Conservation (phyloP, 1,140 invertebrate species). For the Zaprionus nigranus region DNA sequence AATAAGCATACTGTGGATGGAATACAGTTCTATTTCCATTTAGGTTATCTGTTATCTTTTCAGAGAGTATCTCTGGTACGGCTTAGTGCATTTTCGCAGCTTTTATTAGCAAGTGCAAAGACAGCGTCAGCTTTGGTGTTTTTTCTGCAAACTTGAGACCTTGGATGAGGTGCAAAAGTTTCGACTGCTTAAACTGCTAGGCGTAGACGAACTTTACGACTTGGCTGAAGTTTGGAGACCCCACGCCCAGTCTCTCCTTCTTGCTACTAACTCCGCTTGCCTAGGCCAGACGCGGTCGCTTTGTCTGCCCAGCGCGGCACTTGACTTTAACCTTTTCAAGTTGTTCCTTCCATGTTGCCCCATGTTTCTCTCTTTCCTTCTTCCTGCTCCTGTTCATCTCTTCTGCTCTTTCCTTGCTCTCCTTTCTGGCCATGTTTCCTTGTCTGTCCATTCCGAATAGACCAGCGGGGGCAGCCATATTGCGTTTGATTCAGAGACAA, state of each 20-base stretch:
- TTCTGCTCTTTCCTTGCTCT: neutral
- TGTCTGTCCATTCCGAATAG: neutral
- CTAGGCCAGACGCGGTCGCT: conserved; percentile 13
- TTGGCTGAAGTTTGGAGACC: conserved; percentile 49
- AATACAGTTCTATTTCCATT: neutral
- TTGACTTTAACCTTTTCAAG: conserved; percentile 57
- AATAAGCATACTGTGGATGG: no score
- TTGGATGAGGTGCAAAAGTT: conserved; percentile 47
- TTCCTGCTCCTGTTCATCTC: neutral
- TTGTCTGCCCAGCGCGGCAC: conserved; percentile 43
- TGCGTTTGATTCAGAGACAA: conserved; percentile 35
- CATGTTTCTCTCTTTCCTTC: neutral
- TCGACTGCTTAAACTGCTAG: conserved; percentile 50
- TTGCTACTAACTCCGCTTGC: neutral
- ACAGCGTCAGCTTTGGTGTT: conserved; percentile 13
- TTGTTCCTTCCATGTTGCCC: conserved; percentile 6
- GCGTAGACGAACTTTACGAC: conserved; percentile 58
- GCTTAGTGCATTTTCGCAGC: neutral
- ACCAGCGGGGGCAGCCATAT: conserved; percentile 26
- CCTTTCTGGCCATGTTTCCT: neutral
- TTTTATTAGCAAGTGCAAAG: conserved; percentile 19
- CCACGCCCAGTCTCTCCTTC: neutral
- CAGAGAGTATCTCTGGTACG: conserved; percentile 3
- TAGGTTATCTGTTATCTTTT: neutral
- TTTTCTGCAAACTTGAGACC: conserved; percentile 30